Evolutionary conservation across 2,888 invertebrate species (phyloP).

Genomic region (Hirtodrosophila duncani): DNA sequence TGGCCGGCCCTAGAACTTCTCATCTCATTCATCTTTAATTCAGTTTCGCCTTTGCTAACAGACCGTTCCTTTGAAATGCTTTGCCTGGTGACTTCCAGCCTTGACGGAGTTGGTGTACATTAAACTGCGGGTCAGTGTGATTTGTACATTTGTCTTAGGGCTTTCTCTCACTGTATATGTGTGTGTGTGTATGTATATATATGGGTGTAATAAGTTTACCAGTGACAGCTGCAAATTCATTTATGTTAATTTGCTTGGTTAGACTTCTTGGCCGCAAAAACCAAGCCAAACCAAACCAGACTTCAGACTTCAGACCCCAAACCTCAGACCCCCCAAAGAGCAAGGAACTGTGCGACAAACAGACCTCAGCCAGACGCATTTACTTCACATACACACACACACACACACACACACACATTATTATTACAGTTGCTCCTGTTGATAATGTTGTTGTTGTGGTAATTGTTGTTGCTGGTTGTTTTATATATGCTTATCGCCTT

Average conservation of each 20-base stretch:
- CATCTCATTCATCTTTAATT: constrained; percentile 55
- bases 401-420: not conserved
- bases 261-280: constrained; percentile 58
- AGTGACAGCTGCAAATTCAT: constrained; percentile 70
- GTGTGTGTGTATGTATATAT: not conserved
- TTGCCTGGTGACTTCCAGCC: constrained; percentile 23
- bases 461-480: no score
- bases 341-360: not conserved
- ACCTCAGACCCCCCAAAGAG: no score
- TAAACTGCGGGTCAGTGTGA: constrained; percentile 60
- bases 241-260: constrained; percentile 67
- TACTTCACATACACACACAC: constrained; percentile 38
- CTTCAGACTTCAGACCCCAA: constrained; percentile 3
- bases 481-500: no score
- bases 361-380: constrained; percentile 46
- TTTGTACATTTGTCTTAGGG: constrained; percentile 59
- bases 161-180: no score
- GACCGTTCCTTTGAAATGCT: not conserved
- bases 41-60: constrained; percentile 5
- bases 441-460: no score
- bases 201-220: constrained; percentile 44
- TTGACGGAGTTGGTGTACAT: constrained; percentile 1
- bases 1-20: constrained; percentile 12
- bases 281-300: constrained; percentile 16
- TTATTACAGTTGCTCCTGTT: no score